These are phyloP conservation scores for Nasonovia ribisnigri DNA, from an alignment of 2,888 invertebrate genomes.

Conservation along the genomic window DNA sequence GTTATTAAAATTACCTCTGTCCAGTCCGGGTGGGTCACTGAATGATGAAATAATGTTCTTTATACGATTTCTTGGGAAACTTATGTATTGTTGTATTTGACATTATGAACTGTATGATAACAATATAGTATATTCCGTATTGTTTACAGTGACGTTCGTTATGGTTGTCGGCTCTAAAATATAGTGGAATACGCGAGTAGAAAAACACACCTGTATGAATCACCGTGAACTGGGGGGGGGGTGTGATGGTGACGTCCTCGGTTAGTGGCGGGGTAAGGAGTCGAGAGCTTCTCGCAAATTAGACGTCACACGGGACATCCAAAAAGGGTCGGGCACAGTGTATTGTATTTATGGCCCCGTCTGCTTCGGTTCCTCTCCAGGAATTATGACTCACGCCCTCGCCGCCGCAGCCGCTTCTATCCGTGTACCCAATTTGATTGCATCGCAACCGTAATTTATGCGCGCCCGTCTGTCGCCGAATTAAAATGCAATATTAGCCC, in stretches of 20 bases:
- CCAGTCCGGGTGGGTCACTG: background rate
- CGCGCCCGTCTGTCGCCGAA: slow-evolving; percentile 41
- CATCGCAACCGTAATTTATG: slow-evolving; percentile 57
- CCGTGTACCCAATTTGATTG: slow-evolving; percentile 45
- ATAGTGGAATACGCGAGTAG: background rate
- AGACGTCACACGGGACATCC: slow-evolving; percentile 51
- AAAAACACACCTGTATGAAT: slow-evolving; percentile 53
- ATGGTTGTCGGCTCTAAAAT: background rate
- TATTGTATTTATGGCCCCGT: slow-evolving; percentile 56
- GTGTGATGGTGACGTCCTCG: background rate
- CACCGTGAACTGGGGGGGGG: background rate
- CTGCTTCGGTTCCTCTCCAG: slow-evolving; percentile 48
- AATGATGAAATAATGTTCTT: background rate
- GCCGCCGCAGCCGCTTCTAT: background rate
- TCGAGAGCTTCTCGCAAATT: slow-evolving; percentile 57
- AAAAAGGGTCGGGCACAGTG: slow-evolving; percentile 56
- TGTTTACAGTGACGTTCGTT: background rate
- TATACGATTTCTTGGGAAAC: background rate
- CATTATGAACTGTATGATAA: background rate
- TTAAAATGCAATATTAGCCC: slow-evolving; percentile 54
- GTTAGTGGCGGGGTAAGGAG: slow-evolving; percentile 4
- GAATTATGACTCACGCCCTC: slow-evolving; percentile 64
- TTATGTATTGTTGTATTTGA: background rate
- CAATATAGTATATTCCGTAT: background rate
- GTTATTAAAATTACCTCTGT: background rate